Percentiles rank a stretch among this genome's conserved stretches.
Evolutionary conservation across 2,113 vertebrate genomes (phyloP).

Genomic region (Regulus satrapa): DNA sequence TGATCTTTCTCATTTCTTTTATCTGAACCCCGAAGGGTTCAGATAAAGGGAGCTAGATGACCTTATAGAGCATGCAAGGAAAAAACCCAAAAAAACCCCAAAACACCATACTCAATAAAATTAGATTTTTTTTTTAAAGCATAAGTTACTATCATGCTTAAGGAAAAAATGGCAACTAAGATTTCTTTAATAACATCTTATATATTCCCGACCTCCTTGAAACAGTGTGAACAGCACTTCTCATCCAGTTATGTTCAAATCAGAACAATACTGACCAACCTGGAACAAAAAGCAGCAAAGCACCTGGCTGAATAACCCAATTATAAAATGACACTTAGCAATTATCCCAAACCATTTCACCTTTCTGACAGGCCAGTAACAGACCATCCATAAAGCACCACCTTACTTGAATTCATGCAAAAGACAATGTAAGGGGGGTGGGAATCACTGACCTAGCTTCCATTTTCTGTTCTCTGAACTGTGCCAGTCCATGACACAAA

Average conservation of each 20-base stretch:
- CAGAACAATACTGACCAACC: not conserved
- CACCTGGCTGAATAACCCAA: not conserved
- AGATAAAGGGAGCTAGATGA: not conserved
- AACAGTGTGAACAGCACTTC: not conserved
- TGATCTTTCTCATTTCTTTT: slow-evolving; percentile 40
- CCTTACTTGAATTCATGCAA: not conserved
- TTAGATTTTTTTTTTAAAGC: not conserved
- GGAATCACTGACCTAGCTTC: not conserved
- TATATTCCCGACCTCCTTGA: not conserved
- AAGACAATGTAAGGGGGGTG: not conserved
- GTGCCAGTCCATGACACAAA: not conserved
- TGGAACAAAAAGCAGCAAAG: not conserved
- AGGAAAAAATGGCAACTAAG: not conserved
- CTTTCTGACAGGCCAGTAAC: not conserved
- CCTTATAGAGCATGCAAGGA: not conserved
- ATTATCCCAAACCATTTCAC: not conserved
- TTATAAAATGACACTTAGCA: not conserved
- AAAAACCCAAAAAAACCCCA: too few species aligned
- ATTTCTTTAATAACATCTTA: not conserved
- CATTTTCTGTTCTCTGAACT: not conserved
- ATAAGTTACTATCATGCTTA: not conserved
- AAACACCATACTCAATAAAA: not conserved
- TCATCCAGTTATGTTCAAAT: not conserved
- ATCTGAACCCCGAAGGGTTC: not conserved
- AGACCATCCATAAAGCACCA: not conserved